Percentiles rank a stretch among this genome's conserved stretches.
phyloP scores from a whole-genome alignment of 1,140 invertebrate genomes.

The Drosophila punjabiensis region DNA sequence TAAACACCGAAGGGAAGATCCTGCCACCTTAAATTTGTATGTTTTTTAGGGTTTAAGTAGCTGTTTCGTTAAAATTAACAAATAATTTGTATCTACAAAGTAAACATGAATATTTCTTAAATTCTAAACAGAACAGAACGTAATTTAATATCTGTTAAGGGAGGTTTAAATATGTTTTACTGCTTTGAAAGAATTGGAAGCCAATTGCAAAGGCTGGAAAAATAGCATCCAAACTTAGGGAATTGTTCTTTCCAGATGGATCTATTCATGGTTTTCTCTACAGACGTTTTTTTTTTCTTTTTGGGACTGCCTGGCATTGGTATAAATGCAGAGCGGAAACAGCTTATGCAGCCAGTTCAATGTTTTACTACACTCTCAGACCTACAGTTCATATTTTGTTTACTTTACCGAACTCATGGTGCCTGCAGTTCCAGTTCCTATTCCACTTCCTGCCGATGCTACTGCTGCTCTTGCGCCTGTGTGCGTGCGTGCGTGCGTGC shows the following conservation, averaged over 20 bases:
- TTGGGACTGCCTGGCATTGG: neutral
- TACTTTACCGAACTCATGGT: conserved; percentile 77
- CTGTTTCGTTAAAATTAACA: neutral
- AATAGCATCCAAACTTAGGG: neutral
- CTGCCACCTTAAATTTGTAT: neutral
- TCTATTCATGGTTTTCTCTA: neutral
- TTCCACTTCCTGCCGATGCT: conserved; percentile 13
- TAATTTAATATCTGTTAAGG: neutral
- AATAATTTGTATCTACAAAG: neutral
- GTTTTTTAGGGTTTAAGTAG: neutral
- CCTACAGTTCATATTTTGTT: conserved; percentile 36
- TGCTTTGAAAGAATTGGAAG: neutral
- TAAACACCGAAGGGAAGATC: neutral
- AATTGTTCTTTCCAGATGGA: neutral
- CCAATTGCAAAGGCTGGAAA: neutral
- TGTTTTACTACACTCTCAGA: neutral
- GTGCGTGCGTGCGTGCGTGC: conserved; percentile 10
- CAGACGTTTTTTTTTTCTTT: too few species aligned
- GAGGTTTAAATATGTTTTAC: neutral
- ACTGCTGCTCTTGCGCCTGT: conserved; percentile 23
- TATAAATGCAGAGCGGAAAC: neutral
- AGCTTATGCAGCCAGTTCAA: neutral
- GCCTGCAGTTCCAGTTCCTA: conserved; percentile 26
- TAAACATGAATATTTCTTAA: neutral
- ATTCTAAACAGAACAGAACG: neutral